A percentile compares a stretch with the other conserved stretches of the same genome.
phyloP scores from a whole-genome alignment of 2,888 invertebrate species.

The Tolmerus cingulatus region DNA sequence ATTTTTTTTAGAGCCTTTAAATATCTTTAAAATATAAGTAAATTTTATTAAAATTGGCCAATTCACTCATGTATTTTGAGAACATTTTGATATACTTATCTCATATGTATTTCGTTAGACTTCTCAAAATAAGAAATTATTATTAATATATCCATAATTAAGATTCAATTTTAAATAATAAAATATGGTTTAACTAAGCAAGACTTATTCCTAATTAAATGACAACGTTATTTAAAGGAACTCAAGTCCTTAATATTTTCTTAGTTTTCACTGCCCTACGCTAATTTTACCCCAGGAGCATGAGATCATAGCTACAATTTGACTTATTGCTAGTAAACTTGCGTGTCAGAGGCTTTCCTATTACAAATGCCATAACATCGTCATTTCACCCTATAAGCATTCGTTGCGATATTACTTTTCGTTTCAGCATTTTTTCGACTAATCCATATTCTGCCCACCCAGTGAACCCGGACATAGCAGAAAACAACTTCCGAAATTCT shows the following conservation, averaged over 20 bases:
- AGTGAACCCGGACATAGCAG: background rate
- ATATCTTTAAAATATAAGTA: no score
- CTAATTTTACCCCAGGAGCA: background rate
- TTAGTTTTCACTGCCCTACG: background rate
- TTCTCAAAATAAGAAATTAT: no score
- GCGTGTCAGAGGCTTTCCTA: background rate
- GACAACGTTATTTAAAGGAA: background rate
- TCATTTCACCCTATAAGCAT: background rate
- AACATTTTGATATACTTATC: no score
- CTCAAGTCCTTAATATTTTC: background rate
- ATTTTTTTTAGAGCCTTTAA: no score
- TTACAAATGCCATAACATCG: background rate
- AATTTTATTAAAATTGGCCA: no score
- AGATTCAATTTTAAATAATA: no score
- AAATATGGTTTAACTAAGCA: no score
- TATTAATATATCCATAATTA: no score
- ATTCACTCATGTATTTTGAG: no score
- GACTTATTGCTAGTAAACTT: background rate
- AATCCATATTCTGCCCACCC: background rate
- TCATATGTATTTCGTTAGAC: no score
- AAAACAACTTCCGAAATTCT: background rate
- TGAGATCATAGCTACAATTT: background rate
- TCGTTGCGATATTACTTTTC: background rate
- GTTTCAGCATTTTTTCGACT: background rate
- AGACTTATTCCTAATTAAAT: background rate